These are phyloP conservation scores for Platycheirus rosarum DNA, from an alignment of 2,888 invertebrate species.

Conservation along the genomic window DNA sequence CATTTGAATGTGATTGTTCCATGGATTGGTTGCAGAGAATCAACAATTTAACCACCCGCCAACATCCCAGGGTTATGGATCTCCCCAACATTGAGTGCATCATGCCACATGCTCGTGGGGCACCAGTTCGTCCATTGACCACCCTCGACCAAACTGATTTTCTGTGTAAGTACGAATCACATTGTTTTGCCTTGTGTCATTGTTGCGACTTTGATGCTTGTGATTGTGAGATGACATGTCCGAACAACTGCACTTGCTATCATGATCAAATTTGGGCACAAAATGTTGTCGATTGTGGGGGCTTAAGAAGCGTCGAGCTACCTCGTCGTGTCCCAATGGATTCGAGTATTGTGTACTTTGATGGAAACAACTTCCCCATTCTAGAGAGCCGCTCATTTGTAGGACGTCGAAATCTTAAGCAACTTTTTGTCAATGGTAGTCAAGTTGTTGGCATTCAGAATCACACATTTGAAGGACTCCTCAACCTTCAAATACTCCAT, in stretches of 20 bases:
- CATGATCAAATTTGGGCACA: slow-evolving; percentile 97
- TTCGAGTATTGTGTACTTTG: slow-evolving; percentile 95
- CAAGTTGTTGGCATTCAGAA: slow-evolving; percentile 94
- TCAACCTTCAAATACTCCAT: slow-evolving; percentile 91
- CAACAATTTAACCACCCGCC: slow-evolving; percentile 92
- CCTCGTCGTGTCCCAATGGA: slow-evolving; percentile 97
- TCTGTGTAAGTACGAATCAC: slow-evolving; percentile 95
- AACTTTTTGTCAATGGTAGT: slow-evolving; percentile 93
- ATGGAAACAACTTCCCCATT: slow-evolving; percentile 93
- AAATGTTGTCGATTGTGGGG: slow-evolving; percentile 95
- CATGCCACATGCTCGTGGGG: slow-evolving; percentile 92
- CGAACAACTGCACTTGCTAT: slow-evolving; percentile 95
- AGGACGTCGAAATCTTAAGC: slow-evolving; percentile 94
- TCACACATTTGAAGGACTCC: slow-evolving; percentile 94
- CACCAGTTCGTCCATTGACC: slow-evolving; percentile 90
- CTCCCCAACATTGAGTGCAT: slow-evolving; percentile 94
- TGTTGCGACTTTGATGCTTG: slow-evolving; percentile 98
- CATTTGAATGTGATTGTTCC: slow-evolving; percentile 96
- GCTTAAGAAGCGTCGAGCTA: slow-evolving; percentile 89
- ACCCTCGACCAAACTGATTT: slow-evolving; percentile 93
- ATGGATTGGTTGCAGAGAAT: slow-evolving; percentile 97
- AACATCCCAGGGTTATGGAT: slow-evolving; percentile 95
- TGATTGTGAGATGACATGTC: slow-evolving; percentile 98
- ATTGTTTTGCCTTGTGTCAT: slow-evolving; percentile 97
- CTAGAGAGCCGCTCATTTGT: slow-evolving; percentile 95